phyloP scores from a whole-genome alignment of 2,797 vertebrate genomes.

The Neopelma chrysocephalum region DNA sequence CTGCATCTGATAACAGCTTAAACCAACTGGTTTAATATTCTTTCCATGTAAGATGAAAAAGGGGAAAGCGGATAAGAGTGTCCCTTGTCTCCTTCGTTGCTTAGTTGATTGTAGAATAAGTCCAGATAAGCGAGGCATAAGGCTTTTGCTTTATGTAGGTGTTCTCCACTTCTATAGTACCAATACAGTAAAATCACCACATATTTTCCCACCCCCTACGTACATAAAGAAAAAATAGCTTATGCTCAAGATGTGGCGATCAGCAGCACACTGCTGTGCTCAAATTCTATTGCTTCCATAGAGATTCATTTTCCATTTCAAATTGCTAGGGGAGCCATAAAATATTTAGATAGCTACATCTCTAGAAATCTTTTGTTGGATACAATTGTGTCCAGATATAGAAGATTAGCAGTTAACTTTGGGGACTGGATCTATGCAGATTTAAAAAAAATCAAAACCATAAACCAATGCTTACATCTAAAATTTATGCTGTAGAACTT shows the following conservation, averaged over 20 bases:
- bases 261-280: not conserved
- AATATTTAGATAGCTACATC: not conserved
- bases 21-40: not conserved
- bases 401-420: not conserved
- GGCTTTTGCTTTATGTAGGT: constrained; percentile 32
- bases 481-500: not conserved
- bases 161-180: constrained; percentile 41
- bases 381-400: constrained; percentile 10
- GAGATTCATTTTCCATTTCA: constrained; percentile 36
- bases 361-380: constrained; percentile 7
- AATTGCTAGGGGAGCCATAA: constrained; percentile 17
- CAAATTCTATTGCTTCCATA: constrained; percentile 24
- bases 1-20: not conserved
- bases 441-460: not conserved
- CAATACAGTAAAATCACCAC: constrained; percentile 46
- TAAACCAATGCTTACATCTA: not conserved
- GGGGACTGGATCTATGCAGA: not conserved
- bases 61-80: not conserved
- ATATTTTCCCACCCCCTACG: constrained; percentile 50
- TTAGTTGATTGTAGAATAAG: not conserved
- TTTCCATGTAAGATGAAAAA: not conserved
- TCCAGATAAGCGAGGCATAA: constrained; percentile 1
- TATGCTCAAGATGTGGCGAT: constrained; percentile 18
- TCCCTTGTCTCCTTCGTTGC: not conserved
- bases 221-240: constrained; percentile 55